A percentile compares a stretch with the other conserved stretches of the same genome.
Evolutionary conservation across 2,888 invertebrate species (phyloP).

Genomic region (Girardia tigrina): DNA sequence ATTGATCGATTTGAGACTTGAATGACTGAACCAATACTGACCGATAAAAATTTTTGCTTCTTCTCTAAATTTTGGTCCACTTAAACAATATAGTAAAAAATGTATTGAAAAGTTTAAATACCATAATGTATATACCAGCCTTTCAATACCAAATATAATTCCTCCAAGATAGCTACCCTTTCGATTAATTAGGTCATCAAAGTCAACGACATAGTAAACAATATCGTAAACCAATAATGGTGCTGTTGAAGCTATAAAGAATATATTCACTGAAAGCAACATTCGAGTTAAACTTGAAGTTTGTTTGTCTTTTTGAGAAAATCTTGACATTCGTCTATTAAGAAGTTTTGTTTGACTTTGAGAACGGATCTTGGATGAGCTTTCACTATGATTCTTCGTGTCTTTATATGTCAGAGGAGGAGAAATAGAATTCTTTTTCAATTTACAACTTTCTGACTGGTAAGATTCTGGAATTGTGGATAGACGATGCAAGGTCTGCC

Average conservation of each 20-base stretch:
- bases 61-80: conserved; percentile 32
- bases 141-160: conserved; percentile 29
- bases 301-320: not conserved
- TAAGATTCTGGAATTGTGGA: not conserved
- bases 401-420: not conserved
- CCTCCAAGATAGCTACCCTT: conserved; percentile 26
- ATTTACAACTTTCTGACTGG: not conserved
- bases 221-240: conserved; percentile 33
- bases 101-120: conserved; percentile 34
- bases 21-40: not conserved
- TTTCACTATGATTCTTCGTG: conserved; percentile 24
- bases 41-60: conserved; percentile 25
- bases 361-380: not conserved
- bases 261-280: conserved; percentile 31
- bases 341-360: not conserved
- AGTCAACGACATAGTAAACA: conserved; percentile 5
- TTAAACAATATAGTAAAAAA: conserved; percentile 34
- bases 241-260: conserved; percentile 31
- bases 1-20: no score
- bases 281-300: conserved; percentile 31
- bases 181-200: not conserved
- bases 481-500: not conserved
- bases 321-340: not conserved
- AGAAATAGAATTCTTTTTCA: not conserved
- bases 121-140: conserved; percentile 30